These are phyloP conservation scores for Prostheceraeus crozeri DNA, from an alignment of 2,888 invertebrate genomes.

Conservation along the genomic window DNA sequence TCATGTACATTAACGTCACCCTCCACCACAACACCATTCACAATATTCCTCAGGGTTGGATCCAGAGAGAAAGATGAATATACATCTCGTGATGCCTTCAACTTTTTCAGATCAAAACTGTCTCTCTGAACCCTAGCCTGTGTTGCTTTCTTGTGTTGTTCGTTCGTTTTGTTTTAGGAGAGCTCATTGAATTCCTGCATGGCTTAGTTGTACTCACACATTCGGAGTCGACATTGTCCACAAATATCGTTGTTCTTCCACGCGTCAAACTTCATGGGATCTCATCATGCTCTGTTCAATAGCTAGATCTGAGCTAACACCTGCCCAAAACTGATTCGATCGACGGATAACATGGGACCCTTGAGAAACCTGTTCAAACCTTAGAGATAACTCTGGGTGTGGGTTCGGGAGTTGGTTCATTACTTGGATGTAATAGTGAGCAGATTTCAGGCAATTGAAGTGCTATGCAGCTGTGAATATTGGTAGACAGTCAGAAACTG, in stretches of 20 bases:
- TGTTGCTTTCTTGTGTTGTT: constrained; percentile 40
- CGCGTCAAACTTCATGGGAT: no score
- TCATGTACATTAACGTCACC: constrained; percentile 38
- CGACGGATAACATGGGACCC: constrained; percentile 25
- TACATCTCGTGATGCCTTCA: no score
- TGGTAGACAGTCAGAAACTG: constrained; percentile 20
- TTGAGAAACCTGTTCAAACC: constrained; percentile 25
- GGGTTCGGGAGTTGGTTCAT: constrained; percentile 9
- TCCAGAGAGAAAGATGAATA: constrained; percentile 36
- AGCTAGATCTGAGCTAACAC: constrained; percentile 4
- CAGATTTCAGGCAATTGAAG: constrained; percentile 21
- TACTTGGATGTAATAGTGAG: constrained; percentile 14
- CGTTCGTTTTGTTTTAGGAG: constrained; percentile 36
- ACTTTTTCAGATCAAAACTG: no score
- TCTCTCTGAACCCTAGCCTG: constrained; percentile 37
- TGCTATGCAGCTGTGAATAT: constrained; percentile 31
- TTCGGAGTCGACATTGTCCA: no score
- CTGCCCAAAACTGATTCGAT: constrained; percentile 19
- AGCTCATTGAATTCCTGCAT: constrained; percentile 39
- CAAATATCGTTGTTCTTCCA: no score
- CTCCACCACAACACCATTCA: constrained; percentile 31
- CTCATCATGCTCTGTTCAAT: not conserved
- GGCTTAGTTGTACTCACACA: constrained; percentile 36
- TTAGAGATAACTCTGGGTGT: constrained; percentile 47
- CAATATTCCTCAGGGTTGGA: constrained; percentile 39